These are phyloP conservation scores for Sesia apiformis DNA, from an alignment of 2,888 invertebrate species.

Conservation along the genomic window DNA sequence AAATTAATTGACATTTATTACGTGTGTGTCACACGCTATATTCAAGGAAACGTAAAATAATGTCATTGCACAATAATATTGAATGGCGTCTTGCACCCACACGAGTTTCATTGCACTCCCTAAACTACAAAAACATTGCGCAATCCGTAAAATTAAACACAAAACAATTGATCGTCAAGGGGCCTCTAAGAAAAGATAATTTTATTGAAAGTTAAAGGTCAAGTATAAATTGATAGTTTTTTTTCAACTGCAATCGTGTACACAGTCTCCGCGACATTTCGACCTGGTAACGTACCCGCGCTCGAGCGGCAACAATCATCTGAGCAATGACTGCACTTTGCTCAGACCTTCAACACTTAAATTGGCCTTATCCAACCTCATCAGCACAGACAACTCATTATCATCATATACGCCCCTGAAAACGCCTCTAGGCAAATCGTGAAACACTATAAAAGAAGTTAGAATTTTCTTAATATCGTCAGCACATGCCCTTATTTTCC, in stretches of 20 bases:
- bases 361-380: slow-evolving; percentile 20
- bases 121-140: too few species aligned
- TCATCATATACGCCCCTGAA: slow-evolving; percentile 28
- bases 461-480: slow-evolving; percentile 50
- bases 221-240: not conserved
- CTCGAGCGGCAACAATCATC: slow-evolving; percentile 34
- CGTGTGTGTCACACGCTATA: too few species aligned
- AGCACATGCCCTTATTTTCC: slow-evolving; percentile 34
- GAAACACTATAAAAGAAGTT: slow-evolving; percentile 71
- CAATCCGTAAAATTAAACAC: too few species aligned
- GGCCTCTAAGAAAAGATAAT: too few species aligned
- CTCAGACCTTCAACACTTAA: slow-evolving; percentile 29
- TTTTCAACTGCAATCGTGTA: slow-evolving; percentile 29
- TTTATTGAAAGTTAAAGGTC: not conserved
- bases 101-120: too few species aligned
- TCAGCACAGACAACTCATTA: slow-evolving; percentile 30
- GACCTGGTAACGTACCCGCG: slow-evolving; percentile 35
- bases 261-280: slow-evolving; percentile 29
- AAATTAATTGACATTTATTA: too few species aligned
- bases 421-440: slow-evolving; percentile 69
- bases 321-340: slow-evolving; percentile 27
- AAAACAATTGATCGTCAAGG: too few species aligned
- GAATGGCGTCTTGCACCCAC: too few species aligned
- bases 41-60: too few species aligned
- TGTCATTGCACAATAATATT: too few species aligned